These are phyloP conservation scores for Ibidorhyncha struthersii DNA, from an alignment of 2,113 vertebrate species.

Conservation along the genomic window DNA sequence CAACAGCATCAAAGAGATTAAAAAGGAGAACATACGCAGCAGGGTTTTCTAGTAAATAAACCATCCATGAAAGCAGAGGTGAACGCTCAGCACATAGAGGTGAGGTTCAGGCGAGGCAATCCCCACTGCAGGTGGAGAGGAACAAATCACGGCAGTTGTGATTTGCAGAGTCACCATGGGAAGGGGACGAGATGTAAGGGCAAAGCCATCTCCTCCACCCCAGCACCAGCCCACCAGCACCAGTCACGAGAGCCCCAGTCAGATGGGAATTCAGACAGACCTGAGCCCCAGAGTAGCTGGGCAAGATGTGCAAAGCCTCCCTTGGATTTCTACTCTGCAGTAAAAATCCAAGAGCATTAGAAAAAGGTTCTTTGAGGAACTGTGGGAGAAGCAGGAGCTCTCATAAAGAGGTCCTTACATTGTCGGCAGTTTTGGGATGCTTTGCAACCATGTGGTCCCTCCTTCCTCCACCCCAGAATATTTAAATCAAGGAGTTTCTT, in stretches of 20 bases:
- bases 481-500: background rate
- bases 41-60: background rate
- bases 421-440: constrained; percentile 20
- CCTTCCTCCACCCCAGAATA: background rate
- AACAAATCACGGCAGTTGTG: background rate
- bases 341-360: background rate
- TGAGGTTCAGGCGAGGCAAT: background rate
- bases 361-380: background rate
- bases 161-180: background rate
- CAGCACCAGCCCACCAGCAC: background rate
- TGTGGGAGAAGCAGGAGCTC: background rate
- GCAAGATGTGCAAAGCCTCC: background rate
- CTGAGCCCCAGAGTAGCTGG: background rate
- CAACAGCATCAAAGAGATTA: background rate
- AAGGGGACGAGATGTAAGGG: background rate
- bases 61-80: background rate
- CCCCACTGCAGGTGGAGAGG: background rate
- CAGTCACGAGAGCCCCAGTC: accelerated
- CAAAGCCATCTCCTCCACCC: background rate
- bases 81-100: accelerated
- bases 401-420: background rate
- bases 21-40: background rate
- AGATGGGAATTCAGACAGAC: background rate
- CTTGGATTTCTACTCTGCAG: background rate
- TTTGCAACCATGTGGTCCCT: background rate